Base-by-base conservation (phyloP, 2,113 vertebrate species). In the Myrmecophaga tridactyla region DNA sequence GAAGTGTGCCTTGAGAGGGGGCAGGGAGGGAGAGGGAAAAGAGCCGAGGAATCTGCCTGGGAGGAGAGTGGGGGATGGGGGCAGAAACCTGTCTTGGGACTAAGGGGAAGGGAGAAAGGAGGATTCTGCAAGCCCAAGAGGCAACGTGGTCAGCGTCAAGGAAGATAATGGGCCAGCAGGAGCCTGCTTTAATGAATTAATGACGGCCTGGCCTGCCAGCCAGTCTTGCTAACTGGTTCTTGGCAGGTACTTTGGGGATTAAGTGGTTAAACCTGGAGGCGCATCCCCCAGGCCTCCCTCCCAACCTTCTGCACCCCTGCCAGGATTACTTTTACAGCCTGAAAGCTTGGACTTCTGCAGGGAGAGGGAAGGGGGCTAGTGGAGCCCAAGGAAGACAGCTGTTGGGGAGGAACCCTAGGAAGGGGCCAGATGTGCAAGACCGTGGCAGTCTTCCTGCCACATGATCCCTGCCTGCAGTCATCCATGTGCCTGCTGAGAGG, bases 41-140 rank as follows among this genome's bases (percentile, higher is more conserved):
- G 84, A 86, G 96, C 91, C 21, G 25, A 41, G 83, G 94, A 72
- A 88, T 98, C 98, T 98, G 99, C 95, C 97, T 98, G 78, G 98
- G 93, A 98, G 97, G 97, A 97, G 98, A 97, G 98, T 98, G 98
- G 98, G 53, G 46, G 14, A 29, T 23, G 34, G 46, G 97, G 96
- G 97, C 81, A 58, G 81, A 60, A 39, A 56, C 81, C 94, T 90
- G 84, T 76, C 82, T 96, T 63, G 94, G 85, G 92, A 85, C 41
- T n/a, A 7, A 70, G 70, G 56, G 60, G 78, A 56, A 76, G 43
- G 20, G 65, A 81, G 73, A 85, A 63, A 76, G n/a, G 58, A 63
- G 48, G 83, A 89, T 39, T 88, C 90, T 43, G 78, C 25, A 8
- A 23, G 82, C 67, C 75, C 72, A 25, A 41, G 83, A 92, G 90